Conservation (phyloP, 2,888 invertebrate genomes). For the Lithophane ornitopus region DNA sequence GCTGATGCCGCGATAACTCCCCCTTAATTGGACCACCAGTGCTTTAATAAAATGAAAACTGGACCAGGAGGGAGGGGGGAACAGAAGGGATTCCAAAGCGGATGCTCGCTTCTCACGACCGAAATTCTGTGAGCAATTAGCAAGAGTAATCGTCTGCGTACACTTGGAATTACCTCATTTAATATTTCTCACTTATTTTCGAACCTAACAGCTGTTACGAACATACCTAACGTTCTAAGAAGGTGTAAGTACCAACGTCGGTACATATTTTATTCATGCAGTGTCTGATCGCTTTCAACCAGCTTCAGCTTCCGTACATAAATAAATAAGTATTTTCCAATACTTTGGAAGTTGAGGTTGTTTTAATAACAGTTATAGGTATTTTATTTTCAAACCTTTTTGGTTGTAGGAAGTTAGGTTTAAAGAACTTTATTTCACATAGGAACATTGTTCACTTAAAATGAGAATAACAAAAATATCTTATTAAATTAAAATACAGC, state of each 20-base stretch:
- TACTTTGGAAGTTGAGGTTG: constrained; percentile 31
- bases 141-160: constrained; percentile 73
- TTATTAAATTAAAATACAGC: no score
- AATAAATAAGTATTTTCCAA: constrained; percentile 55
- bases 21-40: constrained; percentile 63
- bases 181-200: constrained; percentile 50
- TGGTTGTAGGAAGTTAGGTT: not conserved
- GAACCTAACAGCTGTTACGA: constrained; percentile 23
- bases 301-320: constrained; percentile 30
- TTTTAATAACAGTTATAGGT: constrained; percentile 26
- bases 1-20: constrained; percentile 64
- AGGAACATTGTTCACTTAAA: no score
- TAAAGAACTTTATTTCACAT: no score
- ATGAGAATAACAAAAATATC: no score
- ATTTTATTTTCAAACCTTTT: constrained; percentile 18
- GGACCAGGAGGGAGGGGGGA: constrained; percentile 32
- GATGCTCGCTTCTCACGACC: constrained; percentile 68
- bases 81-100: constrained; percentile 32
- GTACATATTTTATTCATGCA: constrained; percentile 55
- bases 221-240: constrained; percentile 11
- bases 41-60: constrained; percentile 71
- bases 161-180: constrained; percentile 20
- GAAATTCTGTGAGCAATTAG: constrained; percentile 74
- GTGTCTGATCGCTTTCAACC: constrained; percentile 50
- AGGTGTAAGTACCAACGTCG: constrained; percentile 6